These are phyloP conservation scores for Xiphophorus birchmanni DNA, from an alignment of 2,797 vertebrate species.

Conservation along the genomic window DNA sequence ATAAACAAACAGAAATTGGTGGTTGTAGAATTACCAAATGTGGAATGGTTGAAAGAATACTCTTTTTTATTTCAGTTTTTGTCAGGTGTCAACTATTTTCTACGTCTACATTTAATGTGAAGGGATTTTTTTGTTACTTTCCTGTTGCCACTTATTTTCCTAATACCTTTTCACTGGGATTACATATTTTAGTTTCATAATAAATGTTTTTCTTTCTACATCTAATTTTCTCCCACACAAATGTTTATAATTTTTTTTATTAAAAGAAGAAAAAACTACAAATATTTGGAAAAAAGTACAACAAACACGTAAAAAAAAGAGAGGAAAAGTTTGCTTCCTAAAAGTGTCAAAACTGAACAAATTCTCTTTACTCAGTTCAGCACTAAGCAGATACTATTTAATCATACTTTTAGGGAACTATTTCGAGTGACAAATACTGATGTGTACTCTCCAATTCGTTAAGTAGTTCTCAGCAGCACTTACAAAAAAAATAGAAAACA, in stretches of 20 bases:
- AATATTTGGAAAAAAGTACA: not conserved
- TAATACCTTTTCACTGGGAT: not conserved
- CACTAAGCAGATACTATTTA: not conserved
- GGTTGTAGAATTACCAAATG: not conserved
- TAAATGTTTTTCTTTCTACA: not conserved
- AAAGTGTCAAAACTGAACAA: not conserved
- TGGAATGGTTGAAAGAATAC: not conserved
- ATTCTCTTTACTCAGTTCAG: not conserved
- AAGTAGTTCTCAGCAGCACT: constrained; percentile 34
- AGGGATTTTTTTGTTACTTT: not conserved
- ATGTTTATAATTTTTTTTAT: not conserved
- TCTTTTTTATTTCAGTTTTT: not conserved
- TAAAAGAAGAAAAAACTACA: not conserved
- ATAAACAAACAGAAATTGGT: not conserved
- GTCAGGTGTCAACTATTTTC: not conserved
- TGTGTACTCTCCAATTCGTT: constrained; percentile 27
- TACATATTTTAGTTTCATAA: not conserved
- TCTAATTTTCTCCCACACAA: not conserved
- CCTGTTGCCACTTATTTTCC: not conserved
- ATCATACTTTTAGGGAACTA: not conserved
- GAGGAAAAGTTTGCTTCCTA: not conserved
- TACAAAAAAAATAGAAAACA: constrained; percentile 15
- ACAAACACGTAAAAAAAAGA: not conserved
- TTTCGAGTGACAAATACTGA: constrained; percentile 16
- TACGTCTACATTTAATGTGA: not conserved